Evolutionary conservation across 2,888 invertebrate species (phyloP).

Genomic region (Portevinia maculata): DNA sequence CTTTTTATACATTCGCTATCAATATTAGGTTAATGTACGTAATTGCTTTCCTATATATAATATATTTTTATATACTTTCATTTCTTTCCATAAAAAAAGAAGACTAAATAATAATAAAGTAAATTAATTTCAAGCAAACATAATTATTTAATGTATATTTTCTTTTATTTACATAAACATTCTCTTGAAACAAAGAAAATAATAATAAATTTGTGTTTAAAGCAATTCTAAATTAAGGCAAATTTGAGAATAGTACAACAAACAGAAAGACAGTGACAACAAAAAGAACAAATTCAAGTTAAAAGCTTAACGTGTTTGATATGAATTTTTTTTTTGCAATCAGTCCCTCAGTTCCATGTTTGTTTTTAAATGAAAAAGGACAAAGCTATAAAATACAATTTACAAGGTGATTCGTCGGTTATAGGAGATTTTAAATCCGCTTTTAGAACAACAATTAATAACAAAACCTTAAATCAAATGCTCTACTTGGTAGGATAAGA

Average conservation of each 20-base stretch:
- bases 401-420: not conserved
- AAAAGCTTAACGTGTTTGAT: constrained; percentile 52
- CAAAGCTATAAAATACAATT: not conserved
- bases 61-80: constrained; percentile 28
- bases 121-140: constrained; percentile 32
- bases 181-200: constrained; percentile 71
- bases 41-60: constrained; percentile 30
- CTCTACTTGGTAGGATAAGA: not conserved
- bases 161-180: constrained; percentile 68
- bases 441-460: not conserved
- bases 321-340: constrained; percentile 57
- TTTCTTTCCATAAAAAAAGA: constrained; percentile 45
- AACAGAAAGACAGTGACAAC: constrained; percentile 32
- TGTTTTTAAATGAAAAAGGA: constrained; percentile 5
- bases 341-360: constrained; percentile 60
- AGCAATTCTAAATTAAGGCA: constrained; percentile 46
- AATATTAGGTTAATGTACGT: constrained; percentile 20
- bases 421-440: not conserved
- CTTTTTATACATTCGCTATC: constrained; percentile 57
- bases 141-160: constrained; percentile 10
- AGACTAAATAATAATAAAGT: constrained; percentile 18
- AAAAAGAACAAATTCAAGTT: constrained; percentile 16
- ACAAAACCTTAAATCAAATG: not conserved
- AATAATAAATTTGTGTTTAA: constrained; percentile 46
- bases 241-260: constrained; percentile 9